Percentiles rank a stretch among this genome's conserved stretches.
These are phyloP conservation scores for Osmerus eperlanus DNA, from an alignment of 2,113 vertebrate species.

Conservation along the genomic window DNA sequence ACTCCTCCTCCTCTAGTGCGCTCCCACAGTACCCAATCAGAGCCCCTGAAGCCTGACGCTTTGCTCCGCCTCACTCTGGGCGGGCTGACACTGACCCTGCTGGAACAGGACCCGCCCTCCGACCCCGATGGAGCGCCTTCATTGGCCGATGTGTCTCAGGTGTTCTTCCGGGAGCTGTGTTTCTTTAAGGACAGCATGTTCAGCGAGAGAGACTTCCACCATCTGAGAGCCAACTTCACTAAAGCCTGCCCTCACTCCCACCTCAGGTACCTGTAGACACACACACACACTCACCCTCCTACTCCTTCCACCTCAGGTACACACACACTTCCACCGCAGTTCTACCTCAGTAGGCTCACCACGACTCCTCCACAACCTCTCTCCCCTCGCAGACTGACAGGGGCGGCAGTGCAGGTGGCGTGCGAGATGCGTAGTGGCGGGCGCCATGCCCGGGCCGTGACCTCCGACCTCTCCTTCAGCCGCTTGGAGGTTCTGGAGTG, in stretches of 20 bases:
- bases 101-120: conserved; percentile 69
- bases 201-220: conserved; percentile 79
- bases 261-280: conserved; percentile 69
- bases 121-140: conserved; percentile 29
- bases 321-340: too few relatives aligned
- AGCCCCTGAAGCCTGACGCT: conserved; percentile 78
- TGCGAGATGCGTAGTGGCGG: conserved; percentile 77
- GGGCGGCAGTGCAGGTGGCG: conserved; percentile 79
- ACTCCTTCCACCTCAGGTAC: too few relatives aligned
- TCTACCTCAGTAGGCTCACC: background rate
- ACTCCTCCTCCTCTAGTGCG: conserved; percentile 63
- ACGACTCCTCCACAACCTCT: background rate
- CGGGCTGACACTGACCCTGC: conserved; percentile 81
- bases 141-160: conserved; percentile 69
- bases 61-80: conserved; percentile 81
- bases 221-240: conserved; percentile 75
- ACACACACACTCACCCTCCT: background rate
- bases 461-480: conserved; percentile 80
- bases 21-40: conserved; percentile 60
- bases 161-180: conserved; percentile 79
- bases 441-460: conserved; percentile 56
- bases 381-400: conserved; percentile 71
- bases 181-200: conserved; percentile 82
- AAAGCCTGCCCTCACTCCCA: conserved; percentile 83
- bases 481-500: conserved; percentile 86